phyloP scores from a whole-genome alignment of 2,888 invertebrate genomes.

The Andrena flavipes region DNA sequence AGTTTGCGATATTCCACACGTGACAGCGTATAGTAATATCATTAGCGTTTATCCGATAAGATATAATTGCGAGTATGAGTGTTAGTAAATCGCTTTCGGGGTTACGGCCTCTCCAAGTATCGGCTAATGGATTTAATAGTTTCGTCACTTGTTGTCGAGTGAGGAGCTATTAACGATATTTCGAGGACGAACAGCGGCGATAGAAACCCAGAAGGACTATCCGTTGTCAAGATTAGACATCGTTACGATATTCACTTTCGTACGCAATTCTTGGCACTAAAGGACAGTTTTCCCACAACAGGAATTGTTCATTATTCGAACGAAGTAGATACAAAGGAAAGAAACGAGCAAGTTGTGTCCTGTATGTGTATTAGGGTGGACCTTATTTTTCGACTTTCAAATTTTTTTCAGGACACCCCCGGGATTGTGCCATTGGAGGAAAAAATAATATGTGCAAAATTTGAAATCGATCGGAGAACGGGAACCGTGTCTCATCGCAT shows the following conservation, averaged over 20 bases:
- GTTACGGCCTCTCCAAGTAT: constrained; percentile 10
- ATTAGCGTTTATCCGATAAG: constrained; percentile 55
- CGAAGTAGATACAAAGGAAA: background rate
- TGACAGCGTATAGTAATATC: constrained; percentile 47
- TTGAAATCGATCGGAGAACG: too few species aligned
- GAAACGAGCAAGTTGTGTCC: constrained; percentile 13
- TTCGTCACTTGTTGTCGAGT: constrained; percentile 43
- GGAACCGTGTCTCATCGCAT: too few species aligned
- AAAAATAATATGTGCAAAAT: too few species aligned
- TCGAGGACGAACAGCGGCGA: constrained; percentile 21
- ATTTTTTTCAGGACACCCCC: too few species aligned
- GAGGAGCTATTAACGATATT: constrained; percentile 41
- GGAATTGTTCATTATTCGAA: constrained; percentile 11
- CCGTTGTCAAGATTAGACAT: constrained; percentile 29
- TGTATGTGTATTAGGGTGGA: constrained; percentile 23
- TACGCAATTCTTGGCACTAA: constrained; percentile 6
- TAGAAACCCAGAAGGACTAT: constrained; percentile 38
- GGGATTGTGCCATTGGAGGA: too few species aligned
- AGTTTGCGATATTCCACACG: constrained; percentile 28
- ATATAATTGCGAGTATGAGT: constrained; percentile 36
- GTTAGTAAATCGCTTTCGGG: constrained; percentile 36
- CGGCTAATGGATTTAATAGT: constrained; percentile 36
- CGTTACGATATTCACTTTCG: constrained; percentile 34
- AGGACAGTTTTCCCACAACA: constrained; percentile 1
- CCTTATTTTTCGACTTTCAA: too few species aligned